These are phyloP conservation scores for Ancistrus triradiatus DNA, from an alignment of 2,113 vertebrate genomes.

Conservation along the genomic window DNA sequence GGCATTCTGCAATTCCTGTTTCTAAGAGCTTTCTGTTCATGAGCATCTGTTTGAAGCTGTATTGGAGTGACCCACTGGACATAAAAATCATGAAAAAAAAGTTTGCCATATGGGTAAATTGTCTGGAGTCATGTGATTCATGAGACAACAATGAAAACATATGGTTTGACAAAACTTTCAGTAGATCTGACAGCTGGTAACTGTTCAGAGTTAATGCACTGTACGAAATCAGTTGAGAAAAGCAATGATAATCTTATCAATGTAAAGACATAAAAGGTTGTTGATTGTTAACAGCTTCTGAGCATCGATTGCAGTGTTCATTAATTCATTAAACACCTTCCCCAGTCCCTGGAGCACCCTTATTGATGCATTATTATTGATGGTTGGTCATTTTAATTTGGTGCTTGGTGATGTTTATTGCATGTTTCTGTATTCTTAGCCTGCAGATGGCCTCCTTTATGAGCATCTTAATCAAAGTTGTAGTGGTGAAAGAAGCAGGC, in stretches of 20 bases:
- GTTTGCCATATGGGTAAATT: background rate
- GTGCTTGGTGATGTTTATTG: slow-evolving; percentile 20
- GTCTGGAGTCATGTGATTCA: background rate
- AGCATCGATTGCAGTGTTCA: slow-evolving; percentile 40
- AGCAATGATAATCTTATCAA: slow-evolving; percentile 32
- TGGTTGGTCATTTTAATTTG: slow-evolving; percentile 16
- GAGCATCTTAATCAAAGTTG: slow-evolving; percentile 35
- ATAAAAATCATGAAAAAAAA: background rate
- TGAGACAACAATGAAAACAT: slow-evolving; percentile 3
- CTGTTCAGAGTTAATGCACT: background rate
- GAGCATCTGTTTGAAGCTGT: too few relatives aligned
- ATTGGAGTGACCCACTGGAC: background rate
- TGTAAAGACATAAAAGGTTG: slow-evolving; percentile 38
- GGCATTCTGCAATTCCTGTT: too few relatives aligned
- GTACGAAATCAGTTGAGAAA: slow-evolving; percentile 5
- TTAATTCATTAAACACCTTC: slow-evolving; percentile 40
- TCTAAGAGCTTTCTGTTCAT: too few relatives aligned
- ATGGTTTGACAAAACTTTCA: background rate
- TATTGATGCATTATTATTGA: slow-evolving; percentile 31
- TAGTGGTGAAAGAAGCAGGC: slow-evolving; percentile 25
- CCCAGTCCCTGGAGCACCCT: slow-evolving; percentile 14
- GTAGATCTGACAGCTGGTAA: background rate
- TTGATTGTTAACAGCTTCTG: slow-evolving; percentile 34
- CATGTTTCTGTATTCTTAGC: slow-evolving; percentile 33
- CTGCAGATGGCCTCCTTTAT: slow-evolving; percentile 28